Conservation (phyloP, 92 coral and sea anemone species). For the Siderastrea radians region DNA sequence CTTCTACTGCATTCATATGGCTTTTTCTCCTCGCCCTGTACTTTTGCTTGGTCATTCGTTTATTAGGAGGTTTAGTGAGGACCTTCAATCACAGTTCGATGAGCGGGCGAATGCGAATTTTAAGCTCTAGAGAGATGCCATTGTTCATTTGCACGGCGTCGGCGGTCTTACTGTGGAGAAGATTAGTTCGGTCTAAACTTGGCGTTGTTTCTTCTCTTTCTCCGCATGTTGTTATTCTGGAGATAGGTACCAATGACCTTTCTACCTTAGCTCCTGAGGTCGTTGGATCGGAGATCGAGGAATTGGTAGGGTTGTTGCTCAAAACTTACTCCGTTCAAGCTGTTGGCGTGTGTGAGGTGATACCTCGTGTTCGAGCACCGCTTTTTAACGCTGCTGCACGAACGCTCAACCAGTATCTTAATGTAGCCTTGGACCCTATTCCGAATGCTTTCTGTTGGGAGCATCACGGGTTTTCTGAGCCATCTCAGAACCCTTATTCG, state of each 20-base stretch:
- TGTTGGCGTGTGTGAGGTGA: conserved; percentile 26
- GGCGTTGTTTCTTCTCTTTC: not conserved
- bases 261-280: not conserved
- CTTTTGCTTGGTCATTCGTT: conserved; percentile 23
- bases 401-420: conserved; percentile 13
- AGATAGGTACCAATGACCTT: conserved; percentile 20
- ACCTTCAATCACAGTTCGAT: conserved; percentile 15
- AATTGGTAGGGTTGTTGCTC: not conserved
- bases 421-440: not conserved
- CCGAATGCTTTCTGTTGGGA: conserved; percentile 15
- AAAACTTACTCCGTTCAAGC: conserved; percentile 2
- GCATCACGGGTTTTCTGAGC: conserved; percentile 1
- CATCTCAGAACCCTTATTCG: not conserved
- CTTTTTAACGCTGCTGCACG: conserved; percentile 10
- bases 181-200: not conserved
- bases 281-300: conserved; percentile 14
- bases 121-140: not conserved
- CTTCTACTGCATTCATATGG: not conserved
- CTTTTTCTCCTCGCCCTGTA: conserved; percentile 14
- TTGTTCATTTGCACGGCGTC: conserved; percentile 29
- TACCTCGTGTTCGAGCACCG: conserved; percentile 18
- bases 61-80: not conserved
- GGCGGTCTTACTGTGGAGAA: conserved; percentile 17
- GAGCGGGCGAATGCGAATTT: not conserved
- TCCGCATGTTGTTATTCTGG: conserved; percentile 3